phyloP scores from a whole-genome alignment of 1,140 invertebrate species.

The Piezodorus guildinii region DNA sequence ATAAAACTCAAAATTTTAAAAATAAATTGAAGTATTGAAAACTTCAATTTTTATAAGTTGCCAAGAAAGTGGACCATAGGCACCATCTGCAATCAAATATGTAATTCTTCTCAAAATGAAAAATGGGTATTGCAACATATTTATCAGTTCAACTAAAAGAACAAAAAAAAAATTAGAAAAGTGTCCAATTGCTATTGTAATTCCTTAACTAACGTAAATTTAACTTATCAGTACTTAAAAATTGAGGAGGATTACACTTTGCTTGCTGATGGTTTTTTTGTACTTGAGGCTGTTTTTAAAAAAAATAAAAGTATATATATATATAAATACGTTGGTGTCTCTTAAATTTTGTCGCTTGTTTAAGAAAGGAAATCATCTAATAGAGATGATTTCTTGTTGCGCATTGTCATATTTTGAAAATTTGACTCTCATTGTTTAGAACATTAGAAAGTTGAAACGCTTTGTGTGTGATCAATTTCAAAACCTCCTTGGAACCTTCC shows the following conservation, averaged over 20 bases:
- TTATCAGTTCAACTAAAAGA: no score
- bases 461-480: conserved; percentile 21
- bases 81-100: conserved; percentile 5
- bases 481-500: conserved; percentile 11
- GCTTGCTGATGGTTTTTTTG: conserved; percentile 12
- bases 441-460: conserved; percentile 21
- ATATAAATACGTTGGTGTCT: conserved; percentile 18
- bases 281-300: conserved; percentile 11
- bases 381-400: conserved; percentile 3
- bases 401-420: conserved; percentile 12
- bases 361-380: conserved; percentile 9
- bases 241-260: background rate
- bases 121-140: no score
- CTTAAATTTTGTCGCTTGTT: conserved; percentile 18
- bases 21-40: background rate
- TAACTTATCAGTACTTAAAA: no score
- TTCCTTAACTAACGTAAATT: no score
- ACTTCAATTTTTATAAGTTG: background rate
- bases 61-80: conserved; percentile 9
- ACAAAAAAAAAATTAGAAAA: no score
- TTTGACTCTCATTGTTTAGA: conserved; percentile 23
- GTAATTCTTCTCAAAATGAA: background rate
- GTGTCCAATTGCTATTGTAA: no score
- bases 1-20: background rate
- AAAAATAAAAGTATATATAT: conserved; percentile 4